Evolutionary conservation across 2,113 vertebrate species (phyloP), one percentile per base, ranked within the genome.

Genomic region (Phalacrocorax pelagicus): DNA sequence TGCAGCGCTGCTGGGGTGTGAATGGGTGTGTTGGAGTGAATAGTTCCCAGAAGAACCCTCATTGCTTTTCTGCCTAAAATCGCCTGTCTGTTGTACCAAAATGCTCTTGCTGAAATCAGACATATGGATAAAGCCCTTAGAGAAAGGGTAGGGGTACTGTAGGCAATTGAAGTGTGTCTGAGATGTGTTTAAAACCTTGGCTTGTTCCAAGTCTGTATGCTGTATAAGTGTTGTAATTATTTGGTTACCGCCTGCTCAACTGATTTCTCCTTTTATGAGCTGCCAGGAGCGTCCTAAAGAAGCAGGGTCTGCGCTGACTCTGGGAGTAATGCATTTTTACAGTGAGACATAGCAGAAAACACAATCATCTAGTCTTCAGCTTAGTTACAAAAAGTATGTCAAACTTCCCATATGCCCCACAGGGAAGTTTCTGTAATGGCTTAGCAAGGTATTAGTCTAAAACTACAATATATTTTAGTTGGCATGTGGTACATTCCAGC

Each of bases 261-360:
- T 95, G 84, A 88, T 83, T 95, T 88, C 42, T 93, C 67, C 88
- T 98, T 96, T 96, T 72, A 47, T 96, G 91, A 94, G 86, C 77
- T 93, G 90, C 83, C 91, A 97, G 86, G 55, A 90, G 52, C 30
- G 40, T 85, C 86, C 88, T 96, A 55, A 95, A 94, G 81, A 77
- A 91, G 62, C 61, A 81, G 66, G 69, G 59, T 80, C 88, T 92
- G 57, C 77, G n/a, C 73, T 94, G 90, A 57, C 61, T 94, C 65
- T 71, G 55, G n/a, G 82, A 79, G 32, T 49, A 47, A 57, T 4
- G 32, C 9, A 13, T 42, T 87, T 94, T 83, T 49, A 40, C 40
- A 65, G 71, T 3, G 38, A 77, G 51, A 73, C 22, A 8, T 6
- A 51, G 71, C 74, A 85, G 55, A 93, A 72, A 92, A 46, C 18